phyloP scores from a whole-genome alignment of 2,888 invertebrate genomes.

The Drosophila acutilabella region DNA sequence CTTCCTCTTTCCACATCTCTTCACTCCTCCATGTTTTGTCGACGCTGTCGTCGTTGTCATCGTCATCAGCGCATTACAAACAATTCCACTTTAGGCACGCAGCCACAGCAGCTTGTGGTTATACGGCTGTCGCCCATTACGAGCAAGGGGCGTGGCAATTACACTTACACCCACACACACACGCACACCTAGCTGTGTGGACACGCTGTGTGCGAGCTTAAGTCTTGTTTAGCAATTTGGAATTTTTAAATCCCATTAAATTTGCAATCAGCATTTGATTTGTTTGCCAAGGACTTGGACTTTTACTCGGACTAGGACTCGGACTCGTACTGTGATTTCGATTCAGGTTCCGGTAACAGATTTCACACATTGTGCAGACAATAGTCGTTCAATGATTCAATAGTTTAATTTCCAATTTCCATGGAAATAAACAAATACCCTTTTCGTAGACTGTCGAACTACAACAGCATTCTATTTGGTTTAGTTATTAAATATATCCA shows the following conservation, averaged over 20 bases:
- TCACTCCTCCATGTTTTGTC: constrained; percentile 3
- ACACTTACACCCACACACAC: constrained; percentile 6
- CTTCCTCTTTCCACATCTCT: neutral
- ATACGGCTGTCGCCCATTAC: constrained; percentile 35
- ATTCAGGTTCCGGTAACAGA: constrained; percentile 21
- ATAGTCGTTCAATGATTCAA: constrained; percentile 68
- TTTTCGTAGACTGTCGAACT: neutral
- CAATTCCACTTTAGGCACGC: constrained; percentile 75
- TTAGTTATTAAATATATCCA: constrained; percentile 75
- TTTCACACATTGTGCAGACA: constrained; percentile 44
- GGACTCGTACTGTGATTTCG: neutral
- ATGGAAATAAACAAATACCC: constrained; percentile 64
- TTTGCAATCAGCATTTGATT: constrained; percentile 75
- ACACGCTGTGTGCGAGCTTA: constrained; percentile 37
- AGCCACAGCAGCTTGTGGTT: constrained; percentile 74
- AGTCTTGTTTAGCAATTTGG: constrained; percentile 72
- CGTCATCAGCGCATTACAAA: constrained; percentile 74
- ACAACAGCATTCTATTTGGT: constrained; percentile 58
- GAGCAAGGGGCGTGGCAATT: constrained; percentile 30
- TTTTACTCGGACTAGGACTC: constrained; percentile 1
- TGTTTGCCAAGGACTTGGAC: constrained; percentile 52
- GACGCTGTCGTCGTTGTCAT: constrained; percentile 31
- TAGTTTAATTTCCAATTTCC: constrained; percentile 61
- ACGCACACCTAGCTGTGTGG: constrained; percentile 26
- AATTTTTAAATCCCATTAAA: constrained; percentile 77